These are phyloP conservation scores for Australoheros facetus DNA, from an alignment of 2,797 vertebrate genomes.

Conservation along the genomic window DNA sequence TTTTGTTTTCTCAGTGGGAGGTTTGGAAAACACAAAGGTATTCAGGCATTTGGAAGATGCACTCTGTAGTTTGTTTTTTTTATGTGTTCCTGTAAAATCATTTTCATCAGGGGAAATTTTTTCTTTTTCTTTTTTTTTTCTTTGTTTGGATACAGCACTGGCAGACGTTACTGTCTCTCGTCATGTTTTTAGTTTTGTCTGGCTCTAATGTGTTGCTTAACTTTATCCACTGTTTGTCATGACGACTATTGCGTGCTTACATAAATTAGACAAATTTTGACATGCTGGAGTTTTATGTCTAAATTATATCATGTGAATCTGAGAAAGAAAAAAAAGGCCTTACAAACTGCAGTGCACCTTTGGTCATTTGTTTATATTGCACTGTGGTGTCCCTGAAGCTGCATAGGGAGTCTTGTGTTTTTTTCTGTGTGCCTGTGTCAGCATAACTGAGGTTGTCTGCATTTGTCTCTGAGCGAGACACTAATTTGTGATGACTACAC, in stretches of 20 bases:
- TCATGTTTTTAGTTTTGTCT: constrained; percentile 46
- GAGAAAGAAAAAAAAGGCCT: constrained; percentile 7
- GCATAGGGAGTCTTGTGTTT: constrained; percentile 5
- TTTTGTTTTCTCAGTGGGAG: constrained; percentile 22
- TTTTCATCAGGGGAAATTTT: constrained; percentile 22
- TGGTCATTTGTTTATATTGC: constrained; percentile 27
- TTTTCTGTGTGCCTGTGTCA: constrained; percentile 6
- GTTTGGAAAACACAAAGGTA: constrained; percentile 55
- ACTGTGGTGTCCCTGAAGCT: constrained; percentile 14
- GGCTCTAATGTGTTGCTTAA: constrained; percentile 31
- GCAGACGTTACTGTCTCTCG: constrained; percentile 41
- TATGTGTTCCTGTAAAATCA: constrained; percentile 12
- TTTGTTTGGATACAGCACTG: constrained; percentile 20
- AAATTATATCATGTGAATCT: constrained; percentile 43
- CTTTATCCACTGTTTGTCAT: constrained; percentile 40
- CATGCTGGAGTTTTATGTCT: constrained; percentile 25
- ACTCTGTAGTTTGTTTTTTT: constrained; percentile 51
- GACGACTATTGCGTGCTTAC: constrained; percentile 21
- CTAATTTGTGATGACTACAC: background rate
- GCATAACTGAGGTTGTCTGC: background rate
- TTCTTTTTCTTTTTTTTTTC: constrained; percentile 5
- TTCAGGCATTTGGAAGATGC: constrained; percentile 51
- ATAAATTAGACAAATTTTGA: constrained; percentile 26
- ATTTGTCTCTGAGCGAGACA: constrained; percentile 2
- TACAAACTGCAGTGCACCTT: constrained; percentile 16